Base-by-base conservation (phyloP, 2,113 vertebrate genomes). In the Willisornis vidua region DNA sequence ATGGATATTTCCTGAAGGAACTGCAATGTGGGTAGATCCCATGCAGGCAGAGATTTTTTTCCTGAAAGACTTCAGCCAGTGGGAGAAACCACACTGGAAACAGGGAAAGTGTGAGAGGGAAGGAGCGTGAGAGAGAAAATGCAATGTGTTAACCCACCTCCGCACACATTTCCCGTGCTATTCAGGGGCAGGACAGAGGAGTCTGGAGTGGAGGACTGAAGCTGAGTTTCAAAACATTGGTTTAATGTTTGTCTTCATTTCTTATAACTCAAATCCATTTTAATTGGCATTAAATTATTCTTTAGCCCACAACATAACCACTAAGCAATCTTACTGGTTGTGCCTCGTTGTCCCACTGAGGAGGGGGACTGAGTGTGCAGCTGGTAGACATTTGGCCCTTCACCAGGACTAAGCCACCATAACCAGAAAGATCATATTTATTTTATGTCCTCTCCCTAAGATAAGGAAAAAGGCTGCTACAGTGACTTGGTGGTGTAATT, bases 121-220 rank as follows among this genome's bases (percentile, higher is more conserved):
- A 71, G 24, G 4, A 43, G 10, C 2, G 1, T 5, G 49, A 19
- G 59, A 59, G 45, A 55, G 43, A 77, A 85, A 74, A 49, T 14
- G 20, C 1, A 46, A 3, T 48, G 23, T 45, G 29, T 8, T 48
- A 48, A 7, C 12, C 72, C 31, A 48, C 24, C 6, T 68, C 14
- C 0, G 0, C 17, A 29, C n/a, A 9, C 0, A 1, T 49, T 43
- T 3, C 19, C 28, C 63, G 14, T 6, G 4, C 19, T 9, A 0
- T 29, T 65, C 25, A 59, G 26, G 25, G 45, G 9, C 8, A 59
- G 5, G 10, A 28, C 6, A 66, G 33, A 65, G 28, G 8, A 66
- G 0, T 28, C 33, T 71, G 29, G 22, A 81, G 3, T 29, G 45
- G 65, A 61, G 17, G 49, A 70, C 59, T 51, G 54, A 68, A 19